Evolutionary conservation across 2,888 invertebrate species (phyloP).

Genomic region (Drosophila barbarae): DNA sequence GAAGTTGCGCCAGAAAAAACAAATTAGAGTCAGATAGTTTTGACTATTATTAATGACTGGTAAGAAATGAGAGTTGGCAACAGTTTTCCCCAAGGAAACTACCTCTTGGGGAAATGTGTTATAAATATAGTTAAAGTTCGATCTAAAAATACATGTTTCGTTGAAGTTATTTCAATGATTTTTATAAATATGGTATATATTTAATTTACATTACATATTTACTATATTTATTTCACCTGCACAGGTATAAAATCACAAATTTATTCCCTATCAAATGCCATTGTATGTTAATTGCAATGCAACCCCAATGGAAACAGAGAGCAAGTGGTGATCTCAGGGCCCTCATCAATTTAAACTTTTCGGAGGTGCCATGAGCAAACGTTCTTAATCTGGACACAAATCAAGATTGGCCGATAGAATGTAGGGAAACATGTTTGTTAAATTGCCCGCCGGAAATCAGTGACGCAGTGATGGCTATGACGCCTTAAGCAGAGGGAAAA

Average conservation of each 20-base stretch:
- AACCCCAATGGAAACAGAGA: neutral
- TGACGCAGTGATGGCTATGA: constrained; percentile 28
- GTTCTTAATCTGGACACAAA: constrained; percentile 12
- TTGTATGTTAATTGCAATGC: constrained; percentile 1
- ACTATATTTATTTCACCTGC: neutral
- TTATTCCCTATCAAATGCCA: neutral
- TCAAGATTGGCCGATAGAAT: constrained; percentile 14
- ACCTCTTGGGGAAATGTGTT: neutral
- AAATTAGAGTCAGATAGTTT: neutral
- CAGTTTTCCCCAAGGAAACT: neutral
- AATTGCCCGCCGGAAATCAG: constrained; percentile 35
- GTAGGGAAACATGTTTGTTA: constrained; percentile 7
- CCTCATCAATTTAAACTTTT: constrained; percentile 7
- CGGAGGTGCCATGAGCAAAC: constrained; percentile 17
- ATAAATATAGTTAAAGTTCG: neutral
- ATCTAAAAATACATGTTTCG: neutral
- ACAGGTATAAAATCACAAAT: neutral
- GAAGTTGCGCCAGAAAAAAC: neutral
- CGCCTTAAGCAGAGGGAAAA: constrained; percentile 12
- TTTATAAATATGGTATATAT: no score
- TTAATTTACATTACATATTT: neutral
- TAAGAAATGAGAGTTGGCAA: neutral
- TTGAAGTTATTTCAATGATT: neutral
- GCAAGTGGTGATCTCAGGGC: constrained; percentile 2
- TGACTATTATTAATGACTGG: neutral